phyloP scores from a whole-genome alignment of 2,113 vertebrate species.

The Halichoeres trimaculatus region DNA sequence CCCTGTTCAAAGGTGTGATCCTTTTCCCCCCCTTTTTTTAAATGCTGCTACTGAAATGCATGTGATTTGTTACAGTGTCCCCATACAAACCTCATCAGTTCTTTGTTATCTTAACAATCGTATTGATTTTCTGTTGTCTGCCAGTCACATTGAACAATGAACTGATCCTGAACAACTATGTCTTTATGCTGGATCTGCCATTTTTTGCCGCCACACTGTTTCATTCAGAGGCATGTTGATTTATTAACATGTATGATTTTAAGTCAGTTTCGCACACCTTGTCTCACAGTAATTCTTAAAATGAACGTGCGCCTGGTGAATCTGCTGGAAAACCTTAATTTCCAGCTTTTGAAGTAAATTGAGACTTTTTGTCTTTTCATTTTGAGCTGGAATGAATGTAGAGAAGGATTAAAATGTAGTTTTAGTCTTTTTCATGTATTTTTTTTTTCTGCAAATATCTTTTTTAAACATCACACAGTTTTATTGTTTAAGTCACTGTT shows the following conservation, averaged over 20 bases:
- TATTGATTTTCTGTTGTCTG: not conserved
- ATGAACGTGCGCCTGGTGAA: no score
- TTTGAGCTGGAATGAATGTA: not conserved
- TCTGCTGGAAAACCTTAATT: no score
- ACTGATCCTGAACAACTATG: not conserved
- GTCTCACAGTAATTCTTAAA: no score
- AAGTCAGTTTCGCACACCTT: no score
- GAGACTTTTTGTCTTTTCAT: not conserved
- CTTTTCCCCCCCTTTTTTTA: not conserved
- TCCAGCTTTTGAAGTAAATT: no score
- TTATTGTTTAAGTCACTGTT: not conserved
- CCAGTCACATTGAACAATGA: not conserved
- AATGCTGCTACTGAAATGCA: not conserved
- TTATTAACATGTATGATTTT: not conserved
- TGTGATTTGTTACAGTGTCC: not conserved
- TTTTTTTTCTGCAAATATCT: not conserved
- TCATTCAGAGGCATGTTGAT: not conserved
- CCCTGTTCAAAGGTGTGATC: conserved; percentile 15
- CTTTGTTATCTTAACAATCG: no score
- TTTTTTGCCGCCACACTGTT: not conserved
- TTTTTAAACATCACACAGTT: not conserved
- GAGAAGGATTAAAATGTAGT: not conserved
- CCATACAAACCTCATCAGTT: not conserved
- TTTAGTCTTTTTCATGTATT: not conserved
- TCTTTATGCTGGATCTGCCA: not conserved